Evolutionary conservation across 2,113 vertebrate genomes (phyloP), one percentile per base, ranked within the genome.

Genomic region (Capricornis sumatraensis): DNA sequence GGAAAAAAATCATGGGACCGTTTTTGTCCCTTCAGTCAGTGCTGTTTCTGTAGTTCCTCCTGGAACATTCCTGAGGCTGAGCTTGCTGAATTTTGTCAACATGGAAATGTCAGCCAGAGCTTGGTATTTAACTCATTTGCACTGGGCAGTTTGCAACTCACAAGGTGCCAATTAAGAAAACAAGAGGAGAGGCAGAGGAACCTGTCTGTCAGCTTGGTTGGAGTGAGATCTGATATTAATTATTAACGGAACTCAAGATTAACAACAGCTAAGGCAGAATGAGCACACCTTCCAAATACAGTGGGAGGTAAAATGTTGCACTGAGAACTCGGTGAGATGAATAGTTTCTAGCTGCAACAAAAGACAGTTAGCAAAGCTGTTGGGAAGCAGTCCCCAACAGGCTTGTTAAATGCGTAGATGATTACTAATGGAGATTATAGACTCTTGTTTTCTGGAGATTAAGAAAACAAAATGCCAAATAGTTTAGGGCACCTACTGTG

Each of bases 121-220:
- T 58, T 97, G 96, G 47, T 91, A 84, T 98, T 98, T 97, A 96
- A 97, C 96, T 95, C 94, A 21, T 96, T 98, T 98, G 30, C n/a
- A 92, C 92, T 95, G 74, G 94, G 97, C 89, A 81, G 90, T 95
- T 97, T n/a, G 6, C 57, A 96, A 93, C 89, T 97, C 64, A 94
- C 92, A 97, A 98, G 55, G 90, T 98, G 97, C 58, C 96, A 98
- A 98, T 98, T 98, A 98, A 97, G 98, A 36, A 98, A 96, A 83
- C 95, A 97, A 87, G 45, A 95, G 53, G 82, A 25, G 53, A 96
- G 91, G 91, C 57, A 97, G 62, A 97, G 93, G 27, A 92, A 40
- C 27, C 83, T 96, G 90, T 6, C 98, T 97, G 95, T 97, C 95
- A 96, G 79, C 53, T 78, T 94, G 74, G 84, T n/a, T 88, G 91